Evolutionary conservation across 2,888 invertebrate genomes (phyloP), one percentile per base, ranked within the genome.

Genomic region (Andrena fulva): DNA sequence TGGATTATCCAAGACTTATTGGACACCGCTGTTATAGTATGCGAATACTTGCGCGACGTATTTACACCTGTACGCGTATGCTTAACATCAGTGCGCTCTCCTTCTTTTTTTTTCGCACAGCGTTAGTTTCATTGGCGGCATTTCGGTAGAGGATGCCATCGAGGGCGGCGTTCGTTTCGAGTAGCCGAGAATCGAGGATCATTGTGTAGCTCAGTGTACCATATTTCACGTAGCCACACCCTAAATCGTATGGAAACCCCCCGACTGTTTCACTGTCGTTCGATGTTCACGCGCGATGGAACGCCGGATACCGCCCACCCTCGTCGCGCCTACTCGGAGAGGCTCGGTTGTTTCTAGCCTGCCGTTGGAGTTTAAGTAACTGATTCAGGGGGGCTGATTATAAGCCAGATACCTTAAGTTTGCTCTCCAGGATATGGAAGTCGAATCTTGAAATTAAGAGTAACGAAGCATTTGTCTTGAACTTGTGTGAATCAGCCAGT

Each of bases 41-140:
- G 0, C 4, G 10, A 10, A 50, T 33, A n/a, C 59, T 20, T 50
- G 35, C 35, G 16, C 29, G 42, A 64, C 54, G 27, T 70, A 70
- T 81, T 85, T 33, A 63, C 52, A 68, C 54, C 48, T 56, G 84
- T 80, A 83, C 82, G 86, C 84, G 82, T 56, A 79, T 24, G 77
- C 70, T 63, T 59, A 80, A 80, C 31, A 72, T 29, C 59, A 66
- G 71, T 35, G 60, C 68, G 66, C 80, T 82, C 76, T 85, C 82
- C 62, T 85, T 67, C 80, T 64, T 85, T 67, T 64, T 85, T 64
- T 77, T 78, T 88, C 90, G 91, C 89, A 90, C 89, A 91, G 89
- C 42, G 73, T 89, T 91, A 87, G 85, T 77, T 84, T 85, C 84
- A 88, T 80, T 73, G 79, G 71, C 62, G 79, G 33, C 66, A 74